These are phyloP conservation scores for Scytalopus superciliaris DNA, from an alignment of 2,113 vertebrate species.

Conservation along the genomic window DNA sequence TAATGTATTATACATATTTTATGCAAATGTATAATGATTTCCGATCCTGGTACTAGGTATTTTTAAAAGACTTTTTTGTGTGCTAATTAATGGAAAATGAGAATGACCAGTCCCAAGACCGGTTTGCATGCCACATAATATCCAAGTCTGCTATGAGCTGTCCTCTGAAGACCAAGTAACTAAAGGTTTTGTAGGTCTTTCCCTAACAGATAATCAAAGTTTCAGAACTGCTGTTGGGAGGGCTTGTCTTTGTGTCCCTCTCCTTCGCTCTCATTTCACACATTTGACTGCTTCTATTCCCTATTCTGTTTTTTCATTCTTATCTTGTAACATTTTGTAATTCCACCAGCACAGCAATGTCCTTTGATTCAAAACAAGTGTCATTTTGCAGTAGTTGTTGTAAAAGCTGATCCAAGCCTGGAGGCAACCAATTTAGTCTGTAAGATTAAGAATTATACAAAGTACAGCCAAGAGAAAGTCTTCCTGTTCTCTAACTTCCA, in stretches of 20 bases:
- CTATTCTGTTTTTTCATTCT: neutral
- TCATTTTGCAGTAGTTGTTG: neutral
- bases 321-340: neutral
- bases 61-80: neutral
- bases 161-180: neutral
- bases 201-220: neutral
- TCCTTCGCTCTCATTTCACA: neutral
- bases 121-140: neutral
- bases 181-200: neutral
- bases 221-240: neutral
- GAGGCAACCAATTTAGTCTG: neutral
- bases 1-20: neutral
- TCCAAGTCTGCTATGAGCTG: neutral
- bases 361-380: neutral
- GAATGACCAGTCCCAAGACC: neutral
- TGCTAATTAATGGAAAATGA: neutral
- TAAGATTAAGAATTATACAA: neutral
- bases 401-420: neutral
- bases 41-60: neutral
- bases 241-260: neutral
- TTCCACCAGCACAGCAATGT: fast-evolving
- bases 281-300: neutral
- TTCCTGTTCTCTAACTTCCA: neutral
- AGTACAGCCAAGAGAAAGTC: neutral
- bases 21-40: neutral